Conservation (phyloP, 2,888 invertebrate species). For the Tuberolachnus salignus region DNA sequence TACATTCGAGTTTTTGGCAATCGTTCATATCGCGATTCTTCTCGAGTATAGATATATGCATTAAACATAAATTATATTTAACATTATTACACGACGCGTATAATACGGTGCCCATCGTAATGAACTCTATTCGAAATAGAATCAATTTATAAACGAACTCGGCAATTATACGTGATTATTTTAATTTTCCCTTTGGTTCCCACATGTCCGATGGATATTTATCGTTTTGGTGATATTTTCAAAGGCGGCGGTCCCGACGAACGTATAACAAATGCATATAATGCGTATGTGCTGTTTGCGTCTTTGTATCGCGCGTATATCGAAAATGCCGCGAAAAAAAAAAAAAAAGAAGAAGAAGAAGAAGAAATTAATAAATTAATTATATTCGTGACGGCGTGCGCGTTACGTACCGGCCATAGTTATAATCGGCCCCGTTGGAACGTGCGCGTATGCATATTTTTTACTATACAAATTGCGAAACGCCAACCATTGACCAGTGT, state of each 20-base stretch:
- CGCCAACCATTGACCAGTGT: too few relatives aligned
- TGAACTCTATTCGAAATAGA: not conserved
- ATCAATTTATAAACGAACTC: not conserved
- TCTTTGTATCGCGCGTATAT: not conserved
- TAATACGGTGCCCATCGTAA: too few relatives aligned
- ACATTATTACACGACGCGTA: not conserved
- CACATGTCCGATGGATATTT: not conserved
- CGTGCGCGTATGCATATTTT: too few relatives aligned
- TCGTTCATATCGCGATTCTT: not conserved
- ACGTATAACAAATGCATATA: too few relatives aligned
- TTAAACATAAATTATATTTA: conserved; percentile 3
- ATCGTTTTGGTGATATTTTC: not conserved
- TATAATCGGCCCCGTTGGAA: too few relatives aligned
- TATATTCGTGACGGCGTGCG: not conserved
- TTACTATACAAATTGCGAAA: too few relatives aligned
- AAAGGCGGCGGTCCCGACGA: too few relatives aligned
- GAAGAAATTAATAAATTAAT: too few relatives aligned
- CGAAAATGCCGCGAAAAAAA: not conserved
- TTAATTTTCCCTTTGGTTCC: not conserved
- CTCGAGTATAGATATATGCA: not conserved
- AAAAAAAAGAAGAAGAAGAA: not conserved
- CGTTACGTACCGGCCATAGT: too few relatives aligned
- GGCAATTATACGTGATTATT: not conserved
- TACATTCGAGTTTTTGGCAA: conserved; percentile 1
- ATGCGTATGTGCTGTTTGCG: not conserved